Evolutionary conservation across 2,113 vertebrate species (phyloP).

Genomic region (Orthonyx spaldingii): DNA sequence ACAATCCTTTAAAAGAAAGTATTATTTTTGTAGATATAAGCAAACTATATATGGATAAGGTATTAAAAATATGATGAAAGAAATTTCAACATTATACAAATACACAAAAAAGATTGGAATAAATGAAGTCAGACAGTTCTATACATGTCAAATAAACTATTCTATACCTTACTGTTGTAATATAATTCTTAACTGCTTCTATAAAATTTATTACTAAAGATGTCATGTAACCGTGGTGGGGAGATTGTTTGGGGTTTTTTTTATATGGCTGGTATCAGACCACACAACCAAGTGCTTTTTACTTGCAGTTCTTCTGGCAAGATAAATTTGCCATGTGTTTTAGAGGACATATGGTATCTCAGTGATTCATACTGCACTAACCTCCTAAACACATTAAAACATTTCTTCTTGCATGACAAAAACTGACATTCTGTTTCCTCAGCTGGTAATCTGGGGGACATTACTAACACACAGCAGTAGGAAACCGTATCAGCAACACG

Average conservation of each 20-base stretch:
- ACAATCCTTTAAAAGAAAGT: background rate
- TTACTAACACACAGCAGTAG: background rate
- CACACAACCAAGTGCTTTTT: background rate
- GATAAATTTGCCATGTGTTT: conserved; percentile 38
- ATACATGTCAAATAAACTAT: background rate
- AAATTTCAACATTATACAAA: background rate
- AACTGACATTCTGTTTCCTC: conserved; percentile 38
- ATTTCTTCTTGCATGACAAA: conserved; percentile 57
- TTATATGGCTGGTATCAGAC: background rate
- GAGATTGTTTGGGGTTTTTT: background rate
- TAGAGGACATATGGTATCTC: conserved; percentile 37
- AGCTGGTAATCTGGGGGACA: background rate
- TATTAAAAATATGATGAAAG: background rate
- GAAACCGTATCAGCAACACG: background rate
- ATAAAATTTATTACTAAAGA: background rate
- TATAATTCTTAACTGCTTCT: background rate
- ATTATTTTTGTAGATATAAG: background rate
- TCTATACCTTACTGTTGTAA: background rate
- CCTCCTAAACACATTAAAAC: conserved; percentile 49
- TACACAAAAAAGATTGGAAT: background rate
- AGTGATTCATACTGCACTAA: conserved; percentile 23
- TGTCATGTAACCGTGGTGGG: background rate
- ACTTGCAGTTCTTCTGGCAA: background rate
- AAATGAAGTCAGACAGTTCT: background rate
- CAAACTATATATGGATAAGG: background rate